Base-by-base conservation (phyloP, 2,797 vertebrate genomes). In the Bradypodion pumilum region DNA sequence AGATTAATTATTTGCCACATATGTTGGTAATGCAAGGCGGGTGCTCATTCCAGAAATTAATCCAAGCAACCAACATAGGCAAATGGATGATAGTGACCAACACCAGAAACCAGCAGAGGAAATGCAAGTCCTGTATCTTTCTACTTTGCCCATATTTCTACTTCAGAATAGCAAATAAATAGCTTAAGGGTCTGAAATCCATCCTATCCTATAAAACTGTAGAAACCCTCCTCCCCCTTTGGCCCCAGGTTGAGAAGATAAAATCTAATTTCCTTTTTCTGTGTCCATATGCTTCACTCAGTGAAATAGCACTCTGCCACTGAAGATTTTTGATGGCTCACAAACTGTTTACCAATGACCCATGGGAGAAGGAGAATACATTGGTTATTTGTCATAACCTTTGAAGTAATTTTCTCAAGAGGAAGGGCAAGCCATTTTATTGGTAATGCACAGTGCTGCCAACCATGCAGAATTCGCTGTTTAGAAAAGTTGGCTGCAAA, bases 1-100 rank as follows among this genome's bases (percentile, higher is more conserved):
- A 91, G 90, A 92, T 95, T 92, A 93, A 92, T 95, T 96, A 93
- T 92, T 95, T 96, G 94, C 95, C 94, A 94, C 93, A 94, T 95
- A 93, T 89, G 91, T 94, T 94, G 87, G 85, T 95, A 95, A 95
- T 91, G 93, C 92, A 91, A 93, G 88, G 93, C 92, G 92, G 92
- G 75, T 90, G 93, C 94, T 94, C 93, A 92, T 87, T 86, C 88
- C 86, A 92, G 90, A 95, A 95, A 94, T 94, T 91, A 94, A 95
- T 94, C 91, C 91, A 93, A 93, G 91, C 91, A 83, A 88, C 83
- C 92, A 93, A 90, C 94, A 86, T 85, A 83, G 92, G 84, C 89
- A 92, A 92, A 95, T 92, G 93, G 95, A 95, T 89, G 88, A 85
- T 92, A 94, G 88, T 94, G 95, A 95, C 95, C 95, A 93, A 92